Base-by-base conservation (phyloP, 2,888 invertebrate species). In the Drosophila neutralis region DNA sequence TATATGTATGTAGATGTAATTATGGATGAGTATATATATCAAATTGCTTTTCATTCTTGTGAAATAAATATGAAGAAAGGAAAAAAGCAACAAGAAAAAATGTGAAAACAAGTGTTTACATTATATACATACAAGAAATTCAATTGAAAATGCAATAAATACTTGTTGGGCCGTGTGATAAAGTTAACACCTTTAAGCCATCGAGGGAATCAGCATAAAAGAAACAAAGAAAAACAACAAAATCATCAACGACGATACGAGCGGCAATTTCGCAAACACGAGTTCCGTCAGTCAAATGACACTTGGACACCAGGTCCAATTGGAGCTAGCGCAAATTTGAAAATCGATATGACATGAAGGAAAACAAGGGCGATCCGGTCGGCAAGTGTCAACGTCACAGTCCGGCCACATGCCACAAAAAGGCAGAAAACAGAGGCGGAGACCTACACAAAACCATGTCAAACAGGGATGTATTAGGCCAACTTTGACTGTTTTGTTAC, bases 141-240 rank as follows among this genome's bases (percentile, higher is more conserved):
- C 45, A 53, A 72, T 67, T 53, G 66, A 61, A 77, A 64, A 59
- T 71, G 62, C 70, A 59, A 69, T 70, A 53, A 57, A 58, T 63
- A 69, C 31, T 56, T 68, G 51, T 65, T 56, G 64, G 36, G 72
- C 60, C 60, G 29, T 65, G 63, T 63, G 90, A 89, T 90, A 89
- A 90, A 85, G 84, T 80, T 85, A 85, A 85, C 87, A 90, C 90
- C 85, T 90, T 90, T 83, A 81, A 85, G 87, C 90, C 89, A 48
- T 40, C 80, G 58, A 71, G 61, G 79, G 86, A 82, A 85, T 79
- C 70, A 70, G 69, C 67, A 69, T 68, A 70, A 64, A 61, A 56
- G 31, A 51, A 51, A 56, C 35, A 57, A 56, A 54, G 27, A 65
- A 63, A 69, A 57, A 51, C 36, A 67, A 52, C 49, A 64, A 57